Evolutionary conservation across 2,113 vertebrate species (phyloP).

Genomic region (Agapornis roseicollis): DNA sequence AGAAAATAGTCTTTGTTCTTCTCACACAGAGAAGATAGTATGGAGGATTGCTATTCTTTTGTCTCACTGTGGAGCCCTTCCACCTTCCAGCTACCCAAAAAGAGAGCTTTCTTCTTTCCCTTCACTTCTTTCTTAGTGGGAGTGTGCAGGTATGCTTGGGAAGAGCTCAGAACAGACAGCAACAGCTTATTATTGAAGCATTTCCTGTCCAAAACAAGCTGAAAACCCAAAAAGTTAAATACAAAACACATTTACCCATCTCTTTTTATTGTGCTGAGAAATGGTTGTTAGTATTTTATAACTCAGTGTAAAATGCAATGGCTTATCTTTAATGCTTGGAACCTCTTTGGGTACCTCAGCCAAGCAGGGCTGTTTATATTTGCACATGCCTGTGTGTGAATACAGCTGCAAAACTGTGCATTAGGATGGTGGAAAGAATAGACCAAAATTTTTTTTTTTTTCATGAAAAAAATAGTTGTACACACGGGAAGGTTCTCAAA

Average conservation of each 20-base stretch:
- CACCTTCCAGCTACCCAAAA: not conserved
- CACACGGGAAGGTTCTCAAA: not conserved
- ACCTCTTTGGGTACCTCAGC: not conserved
- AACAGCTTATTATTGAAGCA: not conserved
- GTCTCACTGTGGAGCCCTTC: not conserved
- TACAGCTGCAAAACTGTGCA: not conserved
- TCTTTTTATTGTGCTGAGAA: not conserved
- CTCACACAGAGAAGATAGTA: not conserved
- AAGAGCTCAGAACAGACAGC: not conserved
- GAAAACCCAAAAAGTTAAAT: slow-evolving; percentile 2
- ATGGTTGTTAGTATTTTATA: not conserved
- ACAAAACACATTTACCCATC: not conserved
- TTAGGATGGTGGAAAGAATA: not conserved
- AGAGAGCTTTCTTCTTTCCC: not conserved
- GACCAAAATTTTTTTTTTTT: not conserved
- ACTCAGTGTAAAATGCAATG: not conserved
- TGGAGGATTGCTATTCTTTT: slow-evolving; percentile 4
- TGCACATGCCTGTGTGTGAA: not conserved
- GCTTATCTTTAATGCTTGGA: not conserved
- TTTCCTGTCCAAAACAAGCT: not conserved
- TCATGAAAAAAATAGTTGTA: not conserved
- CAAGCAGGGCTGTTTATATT: not conserved
- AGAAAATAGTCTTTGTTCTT: slow-evolving; percentile 35
- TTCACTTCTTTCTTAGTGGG: not conserved
- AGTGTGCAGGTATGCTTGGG: not conserved